phyloP scores from a whole-genome alignment of 2,797 vertebrate genomes.

The Acanthiza pusilla region DNA sequence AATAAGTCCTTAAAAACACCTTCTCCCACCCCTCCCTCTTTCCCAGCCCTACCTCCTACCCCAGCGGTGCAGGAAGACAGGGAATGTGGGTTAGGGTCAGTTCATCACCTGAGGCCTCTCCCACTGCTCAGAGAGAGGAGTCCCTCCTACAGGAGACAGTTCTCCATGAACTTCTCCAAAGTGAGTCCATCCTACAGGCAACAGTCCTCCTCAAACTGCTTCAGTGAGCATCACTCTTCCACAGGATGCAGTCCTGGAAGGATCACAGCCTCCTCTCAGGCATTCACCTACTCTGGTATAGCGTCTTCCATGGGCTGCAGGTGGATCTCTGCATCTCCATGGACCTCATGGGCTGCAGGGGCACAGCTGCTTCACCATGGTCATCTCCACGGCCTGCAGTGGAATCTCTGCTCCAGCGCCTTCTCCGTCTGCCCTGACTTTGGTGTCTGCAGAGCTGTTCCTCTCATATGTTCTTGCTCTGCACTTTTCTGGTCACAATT shows the following conservation, averaged over 20 bases:
- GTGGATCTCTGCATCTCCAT: neutral
- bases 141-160: fast-evolving
- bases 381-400: neutral
- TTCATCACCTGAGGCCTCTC: neutral
- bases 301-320: neutral
- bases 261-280: neutral
- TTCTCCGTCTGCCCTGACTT: neutral
- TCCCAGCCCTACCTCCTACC: no score
- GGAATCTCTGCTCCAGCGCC: neutral
- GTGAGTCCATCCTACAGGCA: neutral
- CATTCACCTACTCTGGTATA: fast-evolving
- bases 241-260: no score
- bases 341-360: neutral
- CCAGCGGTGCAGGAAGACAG: fast-evolving
- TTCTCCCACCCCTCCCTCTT: no score
- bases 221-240: no score
- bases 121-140: neutral
- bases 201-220: neutral
- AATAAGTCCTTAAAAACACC: neutral
- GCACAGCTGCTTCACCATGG: neutral
- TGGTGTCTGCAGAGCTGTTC: neutral
- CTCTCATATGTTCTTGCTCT: neutral
- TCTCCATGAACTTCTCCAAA: neutral
- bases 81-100: no score
- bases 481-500: neutral